These are phyloP conservation scores for Chiloscyllium plagiosum DNA, from an alignment of 2,113 vertebrate genomes.

Conservation along the genomic window DNA sequence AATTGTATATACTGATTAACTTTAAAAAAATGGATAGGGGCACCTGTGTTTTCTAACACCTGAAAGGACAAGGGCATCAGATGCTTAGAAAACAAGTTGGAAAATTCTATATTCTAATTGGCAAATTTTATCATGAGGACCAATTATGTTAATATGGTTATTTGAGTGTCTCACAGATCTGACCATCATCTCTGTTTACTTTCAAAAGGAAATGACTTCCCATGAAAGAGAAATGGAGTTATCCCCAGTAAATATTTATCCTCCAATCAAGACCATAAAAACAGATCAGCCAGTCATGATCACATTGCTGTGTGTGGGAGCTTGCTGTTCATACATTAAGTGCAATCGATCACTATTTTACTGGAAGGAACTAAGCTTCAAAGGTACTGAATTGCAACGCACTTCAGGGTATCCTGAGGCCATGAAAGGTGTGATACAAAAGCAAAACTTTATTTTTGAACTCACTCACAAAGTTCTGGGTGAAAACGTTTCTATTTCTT, in stretches of 20 bases:
- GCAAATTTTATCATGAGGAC: background rate
- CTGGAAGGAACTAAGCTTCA: background rate
- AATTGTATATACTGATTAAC: background rate
- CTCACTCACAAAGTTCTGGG: background rate
- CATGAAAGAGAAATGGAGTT: background rate
- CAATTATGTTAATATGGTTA: background rate
- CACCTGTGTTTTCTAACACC: too few species aligned
- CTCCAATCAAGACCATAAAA: too few species aligned
- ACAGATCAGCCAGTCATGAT: too few species aligned
- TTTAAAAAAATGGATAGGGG: background rate
- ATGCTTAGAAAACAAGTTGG: background rate
- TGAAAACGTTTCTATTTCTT: background rate
- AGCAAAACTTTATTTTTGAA: background rate
- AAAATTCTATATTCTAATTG: background rate
- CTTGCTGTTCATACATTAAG: background rate
- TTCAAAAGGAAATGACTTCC: background rate
- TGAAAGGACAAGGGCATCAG: too few species aligned
- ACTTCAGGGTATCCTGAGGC: too few species aligned
- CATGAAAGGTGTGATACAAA: background rate
- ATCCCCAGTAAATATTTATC: too few species aligned
- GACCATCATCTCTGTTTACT: background rate
- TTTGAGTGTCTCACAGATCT: background rate
- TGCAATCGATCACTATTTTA: background rate
- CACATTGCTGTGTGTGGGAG: too few species aligned
- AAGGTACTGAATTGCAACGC: background rate